Conservation (phyloP, 2,888 invertebrate genomes). For the Notodonta dromedarius region DNA sequence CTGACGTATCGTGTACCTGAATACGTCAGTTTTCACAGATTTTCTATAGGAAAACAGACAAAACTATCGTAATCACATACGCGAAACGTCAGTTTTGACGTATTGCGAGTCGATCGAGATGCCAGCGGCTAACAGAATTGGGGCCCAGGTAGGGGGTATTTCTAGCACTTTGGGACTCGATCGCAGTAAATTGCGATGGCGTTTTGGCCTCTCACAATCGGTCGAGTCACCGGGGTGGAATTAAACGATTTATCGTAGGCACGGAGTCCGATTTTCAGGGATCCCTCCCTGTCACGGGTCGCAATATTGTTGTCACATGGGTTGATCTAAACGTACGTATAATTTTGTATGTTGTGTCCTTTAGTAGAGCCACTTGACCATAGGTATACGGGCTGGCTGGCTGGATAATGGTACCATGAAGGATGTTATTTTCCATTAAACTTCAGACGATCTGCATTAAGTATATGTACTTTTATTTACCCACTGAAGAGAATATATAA, state of each 20-base stretch:
- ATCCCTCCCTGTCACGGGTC: conserved; percentile 55
- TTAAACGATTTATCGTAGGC: conserved; percentile 81
- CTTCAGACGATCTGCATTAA: no score
- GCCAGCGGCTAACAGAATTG: no score
- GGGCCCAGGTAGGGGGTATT: conserved; percentile 38
- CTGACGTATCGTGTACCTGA: no score
- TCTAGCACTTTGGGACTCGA: conserved; percentile 47
- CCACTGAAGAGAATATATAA: background rate
- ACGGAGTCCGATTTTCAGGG: conserved; percentile 67
- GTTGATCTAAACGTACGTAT: conserved; percentile 45
- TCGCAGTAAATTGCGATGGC: conserved; percentile 72
- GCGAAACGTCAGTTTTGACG: no score
- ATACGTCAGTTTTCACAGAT: no score
- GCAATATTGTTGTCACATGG: conserved; percentile 61
- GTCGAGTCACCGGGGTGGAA: conserved; percentile 74
- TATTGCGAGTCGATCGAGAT: no score
- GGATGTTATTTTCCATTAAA: no score
- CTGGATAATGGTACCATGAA: no score
- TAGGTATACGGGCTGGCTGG: no score
- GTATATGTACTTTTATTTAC: no score
- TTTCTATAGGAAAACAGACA: no score
- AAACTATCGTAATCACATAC: no score
- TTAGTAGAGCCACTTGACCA: conserved; percentile 10
- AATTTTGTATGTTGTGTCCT: conserved; percentile 34
- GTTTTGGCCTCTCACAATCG: conserved; percentile 73